Percentiles rank a stretch among this genome's conserved stretches.
phyloP scores from a whole-genome alignment of 2,888 invertebrate species.

The Digitonthophagus gazella region DNA sequence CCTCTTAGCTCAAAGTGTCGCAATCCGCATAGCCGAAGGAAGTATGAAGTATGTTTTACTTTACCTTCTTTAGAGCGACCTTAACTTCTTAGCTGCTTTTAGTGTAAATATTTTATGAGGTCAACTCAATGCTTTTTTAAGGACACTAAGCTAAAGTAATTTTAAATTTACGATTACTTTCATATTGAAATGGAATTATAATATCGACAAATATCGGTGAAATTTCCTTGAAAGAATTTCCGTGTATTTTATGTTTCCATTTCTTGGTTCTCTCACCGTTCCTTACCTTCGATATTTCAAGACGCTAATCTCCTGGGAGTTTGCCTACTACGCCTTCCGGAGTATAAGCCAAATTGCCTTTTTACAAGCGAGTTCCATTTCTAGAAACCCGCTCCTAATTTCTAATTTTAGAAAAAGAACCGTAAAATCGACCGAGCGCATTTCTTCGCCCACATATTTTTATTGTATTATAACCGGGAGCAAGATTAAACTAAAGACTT shows the following conservation, averaged over 20 bases:
- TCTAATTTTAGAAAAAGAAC: not conserved
- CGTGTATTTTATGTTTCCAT: not conserved
- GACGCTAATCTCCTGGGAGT: not conserved
- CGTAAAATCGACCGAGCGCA: not conserved
- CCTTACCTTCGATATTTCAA: not conserved
- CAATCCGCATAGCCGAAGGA: not conserved
- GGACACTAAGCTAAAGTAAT: too few species aligned
- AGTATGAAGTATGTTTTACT: not conserved
- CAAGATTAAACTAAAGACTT: not conserved
- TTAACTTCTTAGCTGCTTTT: not conserved
- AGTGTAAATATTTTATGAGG: not conserved
- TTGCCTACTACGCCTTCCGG: not conserved
- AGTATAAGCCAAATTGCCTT: not conserved
- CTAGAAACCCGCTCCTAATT: not conserved
- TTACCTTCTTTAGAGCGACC: not conserved
- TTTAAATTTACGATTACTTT: too few species aligned
- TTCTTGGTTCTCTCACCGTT: not conserved
- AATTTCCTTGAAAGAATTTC: not conserved
- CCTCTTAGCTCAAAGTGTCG: not conserved
- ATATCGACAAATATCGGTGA: not conserved
- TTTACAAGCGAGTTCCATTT: not conserved
- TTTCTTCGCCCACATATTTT: not conserved
- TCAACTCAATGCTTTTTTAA: too few species aligned
- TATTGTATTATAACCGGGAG: not conserved
- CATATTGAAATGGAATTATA: not conserved